A percentile compares a stretch with the other conserved stretches of the same genome.
phyloP scores from a whole-genome alignment of 2,888 invertebrate species.

The Rapana venosa region DNA sequence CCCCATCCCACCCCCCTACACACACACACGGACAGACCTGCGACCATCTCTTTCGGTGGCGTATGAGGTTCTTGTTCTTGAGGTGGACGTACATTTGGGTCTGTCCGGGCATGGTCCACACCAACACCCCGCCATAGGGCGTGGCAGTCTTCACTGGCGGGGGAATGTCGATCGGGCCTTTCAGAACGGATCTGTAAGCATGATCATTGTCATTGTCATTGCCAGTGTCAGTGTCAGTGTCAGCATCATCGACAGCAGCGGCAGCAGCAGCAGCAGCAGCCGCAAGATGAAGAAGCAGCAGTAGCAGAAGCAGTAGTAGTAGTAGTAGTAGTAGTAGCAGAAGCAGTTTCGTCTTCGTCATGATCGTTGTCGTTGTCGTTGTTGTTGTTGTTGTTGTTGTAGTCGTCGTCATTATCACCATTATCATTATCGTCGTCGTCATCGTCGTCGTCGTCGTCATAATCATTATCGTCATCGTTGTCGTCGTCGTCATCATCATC shows the following conservation, averaged over 20 bases:
- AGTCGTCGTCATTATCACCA: no score
- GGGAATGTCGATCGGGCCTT: constrained; percentile 92
- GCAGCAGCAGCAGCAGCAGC: no score
- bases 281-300: no score
- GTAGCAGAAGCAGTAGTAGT: no score
- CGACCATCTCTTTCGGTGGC: constrained; percentile 99
- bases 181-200: constrained; percentile 85
- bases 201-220: background rate
- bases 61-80: constrained; percentile 97
- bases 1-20: background rate
- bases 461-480: no score
- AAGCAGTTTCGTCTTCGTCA: no score
- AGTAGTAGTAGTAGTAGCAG: no score
- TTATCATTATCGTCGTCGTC: no score
- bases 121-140: constrained; percentile 97
- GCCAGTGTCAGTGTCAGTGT: background rate
- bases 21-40: constrained; percentile 83
- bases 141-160: constrained; percentile 95
- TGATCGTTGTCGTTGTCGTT: no score
- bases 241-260: background rate
- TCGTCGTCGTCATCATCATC: no score
- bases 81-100: constrained; percentile 98
- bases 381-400: no score
- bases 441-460: no score
- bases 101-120: constrained; percentile 97